Base-by-base conservation (phyloP, 2,797 vertebrate species). In the Pangasius krempfi region DNA sequence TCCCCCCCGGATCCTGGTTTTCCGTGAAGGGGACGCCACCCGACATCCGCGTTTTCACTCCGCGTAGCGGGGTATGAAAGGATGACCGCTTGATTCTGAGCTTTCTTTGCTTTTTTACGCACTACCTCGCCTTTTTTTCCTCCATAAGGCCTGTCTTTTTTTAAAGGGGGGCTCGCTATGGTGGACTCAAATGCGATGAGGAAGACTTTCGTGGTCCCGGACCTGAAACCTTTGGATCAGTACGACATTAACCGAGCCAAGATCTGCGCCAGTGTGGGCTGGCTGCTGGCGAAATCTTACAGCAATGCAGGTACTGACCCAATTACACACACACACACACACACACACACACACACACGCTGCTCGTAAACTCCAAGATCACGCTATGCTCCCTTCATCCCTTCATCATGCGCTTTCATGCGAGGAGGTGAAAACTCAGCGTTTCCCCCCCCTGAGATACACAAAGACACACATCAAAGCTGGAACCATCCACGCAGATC, bases 251-350 rank as follows among this genome's bases (percentile, higher is more conserved):
- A 95, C 80, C 95, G 96, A 93, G 97, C 97, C 89, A 97, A 97
- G 95, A 97, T 97, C 92, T 97, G 97, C 93, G 97, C 97, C 93
- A 97, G 97, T 95, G 94, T 98, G 93, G 96, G 97, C 60, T 98
- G 98, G 98, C 95, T 98, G 58, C 91, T 98, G 93, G 96, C 96
- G 85, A 97, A 96, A 95, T 97, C 97, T 40, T 98, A 98, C 95
- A 96, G 97, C 92, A 93, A 93, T 92, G 95, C 97, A 97, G 98
- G 98, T 98, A 97, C 27, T 62, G 16, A 50, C 72, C 27, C 85
- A 33, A 50, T 76, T 47, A 40, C n/a, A 25, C 72, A 54, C 25
- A 64, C 68, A 30, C 84, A 72, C 84, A 58, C 30, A 85, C 82
- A 85, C 72, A 76, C 85, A 78, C 54, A 76, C 68, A 85, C 64